phyloP scores from a whole-genome alignment of 2,888 invertebrate genomes.

The Eupeodes latifasciatus region DNA sequence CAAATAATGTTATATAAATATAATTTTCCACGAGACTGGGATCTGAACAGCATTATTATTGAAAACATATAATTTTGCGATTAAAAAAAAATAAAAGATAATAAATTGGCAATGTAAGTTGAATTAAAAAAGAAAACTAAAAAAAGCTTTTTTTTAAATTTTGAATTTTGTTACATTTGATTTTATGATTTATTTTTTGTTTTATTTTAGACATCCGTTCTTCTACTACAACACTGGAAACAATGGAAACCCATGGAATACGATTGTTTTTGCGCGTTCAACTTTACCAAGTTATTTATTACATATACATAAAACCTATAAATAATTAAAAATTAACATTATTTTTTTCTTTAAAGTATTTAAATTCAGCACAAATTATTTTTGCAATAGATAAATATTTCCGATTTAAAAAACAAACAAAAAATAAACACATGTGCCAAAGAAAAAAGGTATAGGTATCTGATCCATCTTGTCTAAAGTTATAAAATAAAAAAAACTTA shows the following conservation, averaged over 20 bases:
- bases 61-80: conserved; percentile 13
- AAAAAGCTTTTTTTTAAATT: conserved; percentile 24
- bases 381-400: conserved; percentile 58
- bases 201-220: conserved; percentile 58
- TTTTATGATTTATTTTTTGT: conserved; percentile 59
- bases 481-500: conserved; percentile 30
- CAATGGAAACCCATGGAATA: conserved; percentile 48
- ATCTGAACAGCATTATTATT: background rate
- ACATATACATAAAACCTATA: background rate
- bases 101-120: conserved; percentile 72
- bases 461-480: conserved; percentile 76
- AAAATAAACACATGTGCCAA: conserved; percentile 67
- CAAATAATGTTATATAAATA: background rate
- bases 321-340: background rate
- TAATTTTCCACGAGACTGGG: background rate
- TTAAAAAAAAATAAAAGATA: no score
- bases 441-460: conserved; percentile 62
- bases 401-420: background rate
- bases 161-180: conserved; percentile 42
- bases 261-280: conserved; percentile 50
- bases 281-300: conserved; percentile 10
- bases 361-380: conserved; percentile 41
- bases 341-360: background rate
- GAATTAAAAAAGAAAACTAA: background rate
- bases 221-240: conserved; percentile 73